Evolutionary conservation across 2,888 invertebrate species (phyloP).

Genomic region (Selenia dentaria): DNA sequence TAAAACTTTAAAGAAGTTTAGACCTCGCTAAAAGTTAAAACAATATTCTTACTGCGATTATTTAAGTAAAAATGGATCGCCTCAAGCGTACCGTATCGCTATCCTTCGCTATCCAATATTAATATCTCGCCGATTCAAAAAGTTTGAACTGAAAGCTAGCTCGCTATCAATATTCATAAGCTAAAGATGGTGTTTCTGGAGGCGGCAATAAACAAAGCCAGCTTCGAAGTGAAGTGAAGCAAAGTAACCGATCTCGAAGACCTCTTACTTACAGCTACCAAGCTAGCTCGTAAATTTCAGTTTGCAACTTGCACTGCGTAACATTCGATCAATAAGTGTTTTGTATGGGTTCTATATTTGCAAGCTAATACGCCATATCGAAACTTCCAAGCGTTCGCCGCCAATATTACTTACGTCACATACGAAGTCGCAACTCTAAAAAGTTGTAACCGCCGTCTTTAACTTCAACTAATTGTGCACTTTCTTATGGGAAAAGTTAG

Average conservation of each 20-base stretch:
- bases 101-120: conserved; percentile 59
- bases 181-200: conserved; percentile 68
- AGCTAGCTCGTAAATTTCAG: conserved; percentile 75
- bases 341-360: conserved; percentile 83
- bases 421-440: conserved; percentile 27
- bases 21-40: conserved; percentile 22
- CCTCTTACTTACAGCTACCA: conserved; percentile 64
- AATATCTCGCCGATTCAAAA: conserved; percentile 67
- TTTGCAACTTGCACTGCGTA: conserved; percentile 79
- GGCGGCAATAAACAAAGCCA: conserved; percentile 76
- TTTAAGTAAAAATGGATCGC: conserved; percentile 48
- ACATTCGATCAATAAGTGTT: conserved; percentile 82
- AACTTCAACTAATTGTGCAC: conserved; percentile 32
- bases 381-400: conserved; percentile 70
- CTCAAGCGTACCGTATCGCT: conserved; percentile 45
- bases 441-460: conserved; percentile 31
- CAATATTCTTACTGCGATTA: conserved; percentile 29
- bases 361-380: conserved; percentile 79
- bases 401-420: conserved; percentile 69
- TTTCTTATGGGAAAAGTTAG: conserved; percentile 28
- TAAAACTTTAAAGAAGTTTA: conserved; percentile 28
- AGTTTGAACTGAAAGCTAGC: conserved; percentile 65
- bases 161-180: conserved; percentile 81
- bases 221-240: conserved; percentile 58
- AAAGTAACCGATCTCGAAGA: conserved; percentile 67